phyloP scores from a whole-genome alignment of 2,113 vertebrate species.

The Bagarius yarrelli region DNA sequence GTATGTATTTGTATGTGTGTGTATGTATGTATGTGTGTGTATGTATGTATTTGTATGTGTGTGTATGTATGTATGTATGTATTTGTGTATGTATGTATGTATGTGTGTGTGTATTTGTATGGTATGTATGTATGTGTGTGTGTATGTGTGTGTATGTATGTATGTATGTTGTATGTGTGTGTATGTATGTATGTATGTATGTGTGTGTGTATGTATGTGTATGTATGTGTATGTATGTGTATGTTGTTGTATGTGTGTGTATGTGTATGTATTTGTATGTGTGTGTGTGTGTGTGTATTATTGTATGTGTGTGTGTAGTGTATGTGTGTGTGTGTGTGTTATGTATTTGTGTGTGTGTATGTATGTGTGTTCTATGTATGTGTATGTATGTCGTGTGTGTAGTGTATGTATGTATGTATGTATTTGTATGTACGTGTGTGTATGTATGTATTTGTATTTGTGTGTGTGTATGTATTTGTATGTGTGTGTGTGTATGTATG shows the following conservation, averaged over 20 bases:
- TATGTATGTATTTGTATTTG: conserved; percentile 43
- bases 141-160: neutral
- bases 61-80: conserved; percentile 42
- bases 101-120: conserved; percentile 45
- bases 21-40: conserved; percentile 45
- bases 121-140: conserved; percentile 48
- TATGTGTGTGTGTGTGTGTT: conserved; percentile 47
- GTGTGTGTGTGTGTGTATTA: conserved; percentile 59
- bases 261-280: too few species aligned
- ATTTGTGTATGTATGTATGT: conserved; percentile 54
- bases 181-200: conserved; percentile 43
- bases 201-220: conserved; percentile 46
- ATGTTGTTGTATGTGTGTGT: neutral
- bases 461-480: too few species aligned
- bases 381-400: too few species aligned
- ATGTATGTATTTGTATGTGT: conserved; percentile 43
- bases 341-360: conserved; percentile 50
- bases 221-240: too few species aligned
- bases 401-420: conserved; percentile 48
- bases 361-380: neutral
- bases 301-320: neutral
- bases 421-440: too few species aligned
- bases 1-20: too few species aligned
- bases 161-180: conserved; percentile 40
- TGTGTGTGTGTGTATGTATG: conserved; percentile 48